Conservation (phyloP, 2,797 vertebrate species). For the Pagetopsis macropterus region DNA sequence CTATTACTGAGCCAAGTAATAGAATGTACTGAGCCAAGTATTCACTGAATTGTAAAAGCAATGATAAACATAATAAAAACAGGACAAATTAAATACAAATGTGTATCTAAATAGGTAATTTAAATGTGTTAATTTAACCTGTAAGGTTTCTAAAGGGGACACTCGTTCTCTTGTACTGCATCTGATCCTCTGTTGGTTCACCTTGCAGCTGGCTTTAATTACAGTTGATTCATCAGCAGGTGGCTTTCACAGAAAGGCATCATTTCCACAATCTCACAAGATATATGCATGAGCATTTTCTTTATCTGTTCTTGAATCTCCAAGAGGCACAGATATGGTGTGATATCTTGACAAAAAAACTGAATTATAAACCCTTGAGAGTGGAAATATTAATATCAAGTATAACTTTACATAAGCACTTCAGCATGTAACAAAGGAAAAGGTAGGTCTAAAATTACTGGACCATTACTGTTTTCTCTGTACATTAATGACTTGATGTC, state of each 20-base stretch:
- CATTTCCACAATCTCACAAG: conserved; percentile 22
- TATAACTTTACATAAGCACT: neutral
- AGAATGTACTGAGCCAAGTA: neutral
- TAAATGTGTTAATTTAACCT: neutral
- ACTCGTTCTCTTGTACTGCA: conserved; percentile 1
- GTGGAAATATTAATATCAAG: conserved; percentile 11
- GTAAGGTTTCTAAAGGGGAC: neutral
- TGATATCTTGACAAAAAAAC: conserved; percentile 8
- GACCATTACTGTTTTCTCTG: too few relatives aligned
- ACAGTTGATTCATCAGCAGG: conserved; percentile 37
- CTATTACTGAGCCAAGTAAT: neutral
- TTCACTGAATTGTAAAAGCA: neutral
- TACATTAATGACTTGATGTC: too few relatives aligned
- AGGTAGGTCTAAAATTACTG: neutral
- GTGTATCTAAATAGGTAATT: neutral
- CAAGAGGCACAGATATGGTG: conserved; percentile 19
- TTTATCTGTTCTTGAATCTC: neutral
- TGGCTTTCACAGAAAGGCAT: conserved; percentile 35
- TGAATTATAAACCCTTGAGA: conserved; percentile 22
- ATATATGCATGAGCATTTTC: conserved; percentile 12
- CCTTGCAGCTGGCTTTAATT: conserved; percentile 43
- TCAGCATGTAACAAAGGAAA: neutral
- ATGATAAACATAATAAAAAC: neutral
- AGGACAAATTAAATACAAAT: neutral
- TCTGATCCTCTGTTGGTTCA: conserved; percentile 29